These are phyloP conservation scores for Marmota flaviventris DNA, from an alignment of 2,113 vertebrate genomes.

Conservation along the genomic window DNA sequence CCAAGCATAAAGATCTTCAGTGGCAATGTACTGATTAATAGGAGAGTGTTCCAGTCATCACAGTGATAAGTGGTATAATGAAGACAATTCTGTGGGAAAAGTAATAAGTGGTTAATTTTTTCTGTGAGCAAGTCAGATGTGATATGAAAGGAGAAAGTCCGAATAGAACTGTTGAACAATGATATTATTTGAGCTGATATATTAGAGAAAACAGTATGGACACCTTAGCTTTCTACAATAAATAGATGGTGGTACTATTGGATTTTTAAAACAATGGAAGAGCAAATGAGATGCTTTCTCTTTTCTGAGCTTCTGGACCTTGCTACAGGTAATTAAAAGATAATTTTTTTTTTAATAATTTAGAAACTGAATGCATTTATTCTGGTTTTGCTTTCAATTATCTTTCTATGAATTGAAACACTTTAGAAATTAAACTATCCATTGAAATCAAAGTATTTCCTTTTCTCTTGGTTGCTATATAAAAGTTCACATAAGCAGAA, in stretches of 20 bases:
- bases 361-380: neutral
- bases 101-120: neutral
- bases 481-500: neutral
- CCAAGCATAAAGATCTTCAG: neutral
- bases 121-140: neutral
- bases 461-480: neutral
- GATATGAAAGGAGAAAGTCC: neutral
- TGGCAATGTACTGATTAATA: neutral
- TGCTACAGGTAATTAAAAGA: neutral
- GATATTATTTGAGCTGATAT: neutral
- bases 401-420: neutral
- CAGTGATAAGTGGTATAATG: neutral
- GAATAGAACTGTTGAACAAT: neutral
- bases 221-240: neutral
- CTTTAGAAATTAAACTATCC: constrained; percentile 5
- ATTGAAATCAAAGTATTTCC: neutral
- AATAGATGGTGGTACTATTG: neutral
- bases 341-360: neutral
- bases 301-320: neutral
- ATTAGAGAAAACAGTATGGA: neutral
- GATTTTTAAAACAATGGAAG: neutral
- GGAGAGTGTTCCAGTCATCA: neutral
- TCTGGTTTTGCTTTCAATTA: constrained; percentile 15
- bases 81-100: neutral
- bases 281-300: neutral